Evolutionary conservation across 2,888 invertebrate genomes (phyloP), one percentile per base, ranked within the genome.

Genomic region (Lapara coniferarum): DNA sequence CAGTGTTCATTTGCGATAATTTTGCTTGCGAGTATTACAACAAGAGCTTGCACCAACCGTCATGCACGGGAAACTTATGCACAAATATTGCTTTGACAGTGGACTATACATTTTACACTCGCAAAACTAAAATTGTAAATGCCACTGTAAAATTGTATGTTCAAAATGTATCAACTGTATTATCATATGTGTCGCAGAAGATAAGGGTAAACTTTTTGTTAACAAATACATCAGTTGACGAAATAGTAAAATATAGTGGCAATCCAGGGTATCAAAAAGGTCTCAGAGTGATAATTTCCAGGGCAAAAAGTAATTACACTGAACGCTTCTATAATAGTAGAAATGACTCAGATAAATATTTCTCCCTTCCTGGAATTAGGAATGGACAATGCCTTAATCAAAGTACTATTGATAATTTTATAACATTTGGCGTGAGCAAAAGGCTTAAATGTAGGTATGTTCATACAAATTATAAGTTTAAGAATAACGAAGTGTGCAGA

Each of bases 221-320:
- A 70, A 76, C 82, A 10, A 90, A 91, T 73, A 76, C 79, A 58
- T 82, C 89, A 0, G 76, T 78, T n/a, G 84, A 87, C 2, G 72
- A 78, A 25, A 73, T 89, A 53, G 71, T 89, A 51, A 77, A 81
- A 73, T 78, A 94, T 16, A 97, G 97, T 88, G 97, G 97, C 3
- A 96, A 96, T 85, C 97, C 97, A 0, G 97, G 97, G 4, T 98
- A 98, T 80, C 81, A 95, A 8, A 77, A 89, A 5, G 96, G 96
- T 10, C 95, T 95, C 75, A 97, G 97, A 0, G 88, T 97, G 51
- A 85, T 95, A 70, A 83, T 85, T 49, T 94, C 93, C 58, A 84
- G 77, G 68, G 77, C 84, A 51, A 78, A 83, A 73, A 78, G 71
- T 53, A 88, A 93, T 75, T 80, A 88, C 69, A 88, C 90, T 1